Base-by-base conservation (phyloP, 2,888 invertebrate genomes). In the Saturnia pavonia region DNA sequence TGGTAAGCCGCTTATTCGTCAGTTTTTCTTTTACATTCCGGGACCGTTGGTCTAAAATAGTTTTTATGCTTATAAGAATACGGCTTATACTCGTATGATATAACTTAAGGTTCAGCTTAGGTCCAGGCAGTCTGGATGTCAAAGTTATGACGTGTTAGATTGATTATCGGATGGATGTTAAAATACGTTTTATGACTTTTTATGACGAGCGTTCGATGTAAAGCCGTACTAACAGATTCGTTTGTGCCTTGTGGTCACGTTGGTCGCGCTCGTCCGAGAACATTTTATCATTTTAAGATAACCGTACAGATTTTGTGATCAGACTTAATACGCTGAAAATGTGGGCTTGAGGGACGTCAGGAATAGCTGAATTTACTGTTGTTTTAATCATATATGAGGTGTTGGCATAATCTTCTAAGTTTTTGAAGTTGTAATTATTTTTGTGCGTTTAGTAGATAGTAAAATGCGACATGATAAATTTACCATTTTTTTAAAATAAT, bases 141-240 rank as follows among this genome's bases (percentile, higher is more conserved):
- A 94, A 94, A 94, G 91, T 93, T 94, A 94, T 93, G 93, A 94
- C 92, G 94, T 93, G 94, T 94, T 94, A 93, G 94, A 94, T 94
- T 94, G 94, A 94, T 94, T 94, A 94, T 94, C 94, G 86, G 91
- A 91, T 93, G 92, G 91, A 94, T 94, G 94, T 94, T 94, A 94
- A 94, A 94, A 94, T 92, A 90, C 89, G 88, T 91, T 94, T 94
- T 93, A 93, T 85, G 91, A 90, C 89, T 90, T 91, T 92, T 93
- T 91, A 92, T 88, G 91, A 83, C 87, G 86, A 90, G 89, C 89
- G 89, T 87, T 89, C 86, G 88, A 86, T 88, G 85, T 89, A 88
- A 88, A 87, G 83, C 85, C 83, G 82, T 83, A 87, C 87, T 88
- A 89, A 89, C 88, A 89, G 88, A 89, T 88, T 86, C 88, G 87